Evolutionary conservation across 2,797 vertebrate genomes (phyloP).

Genomic region (Brachyalestes nurse): DNA sequence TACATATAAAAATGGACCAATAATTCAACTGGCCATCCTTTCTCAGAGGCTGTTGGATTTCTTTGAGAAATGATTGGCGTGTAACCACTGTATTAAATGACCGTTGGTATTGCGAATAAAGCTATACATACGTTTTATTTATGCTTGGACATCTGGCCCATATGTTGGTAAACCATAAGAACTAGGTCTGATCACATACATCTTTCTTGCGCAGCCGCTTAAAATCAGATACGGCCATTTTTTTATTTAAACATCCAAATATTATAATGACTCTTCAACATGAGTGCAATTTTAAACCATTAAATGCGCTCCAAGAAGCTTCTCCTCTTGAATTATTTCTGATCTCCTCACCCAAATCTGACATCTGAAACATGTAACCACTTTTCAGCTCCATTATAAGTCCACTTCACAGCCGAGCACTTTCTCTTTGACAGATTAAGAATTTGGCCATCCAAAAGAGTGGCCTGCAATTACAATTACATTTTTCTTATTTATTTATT

Average conservation of each 20-base stretch:
- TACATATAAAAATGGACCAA: background rate
- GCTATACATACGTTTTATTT: too few species aligned
- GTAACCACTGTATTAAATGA: too few species aligned
- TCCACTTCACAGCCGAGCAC: conserved; percentile 16
- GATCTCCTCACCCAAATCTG: background rate
- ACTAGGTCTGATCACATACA: too few species aligned
- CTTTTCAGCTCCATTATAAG: conserved; percentile 16
- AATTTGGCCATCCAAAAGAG: background rate
- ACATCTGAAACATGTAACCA: background rate
- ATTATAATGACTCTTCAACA: background rate
- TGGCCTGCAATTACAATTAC: conserved; percentile 4
- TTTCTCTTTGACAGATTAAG: background rate
- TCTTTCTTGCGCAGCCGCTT: too few species aligned
- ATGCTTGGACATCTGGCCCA: too few species aligned
- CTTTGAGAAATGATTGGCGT: background rate
- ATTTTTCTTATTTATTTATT: background rate
- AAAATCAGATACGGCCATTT: too few species aligned
- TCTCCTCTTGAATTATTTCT: background rate
- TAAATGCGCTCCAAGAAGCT: background rate
- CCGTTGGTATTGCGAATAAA: too few species aligned
- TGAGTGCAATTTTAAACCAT: background rate
- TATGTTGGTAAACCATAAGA: too few species aligned
- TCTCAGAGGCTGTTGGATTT: background rate
- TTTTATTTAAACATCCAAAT: background rate
- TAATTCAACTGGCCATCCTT: background rate